Evolutionary conservation across 23 tunicate genomes (phyloP), one percentile per base, ranked within the genome.

Genomic region (Trididemnum clinides): DNA sequence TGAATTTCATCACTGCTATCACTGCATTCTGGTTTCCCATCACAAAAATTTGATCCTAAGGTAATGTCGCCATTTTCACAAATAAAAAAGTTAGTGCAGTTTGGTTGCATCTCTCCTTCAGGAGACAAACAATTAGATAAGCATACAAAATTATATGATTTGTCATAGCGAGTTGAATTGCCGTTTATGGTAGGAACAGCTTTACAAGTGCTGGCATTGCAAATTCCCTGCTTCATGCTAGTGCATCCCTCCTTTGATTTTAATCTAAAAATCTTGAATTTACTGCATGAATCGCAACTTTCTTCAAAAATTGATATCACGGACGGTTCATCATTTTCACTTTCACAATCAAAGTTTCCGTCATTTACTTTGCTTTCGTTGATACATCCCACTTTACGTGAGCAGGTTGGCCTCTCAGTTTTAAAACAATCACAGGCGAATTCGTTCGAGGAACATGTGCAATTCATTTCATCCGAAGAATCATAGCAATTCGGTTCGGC

Each of bases 1-100:
- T 5, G 4, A 19, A 37, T 44, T 74, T 74, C 80, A 25, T 74
- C 80, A 25, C 80, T 74, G 5, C 57, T 29, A 22, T 74, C 80
- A 19, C 10, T 7, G 57, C 80, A 74, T 21, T 74, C 80, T 2
- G 5, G 23, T 6, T 7, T 74, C 29, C 80, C 80, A 27, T 74
- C 31, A 25, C 80, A 74, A 44, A 74, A 74, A 28, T 74, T 28
- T 21, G 2, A 35, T 2, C 32, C 59, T 22, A 74, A 39, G 2
- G 5, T 39, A 2, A 74, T 26, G 12, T 10, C 27, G 2, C 31
- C 30, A 37, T 74, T 27, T 7, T n/a, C 10, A 28, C 80, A 74
- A 21, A 36, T 57, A 74, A 74, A 74, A 74, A 23, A 3, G 4
- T 10, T 37, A 15, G 22, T 74, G 57, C 80, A 74, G 23, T 74